These are phyloP conservation scores for Dermochelys coriacea DNA, from an alignment of 2,797 vertebrate species.

Conservation along the genomic window DNA sequence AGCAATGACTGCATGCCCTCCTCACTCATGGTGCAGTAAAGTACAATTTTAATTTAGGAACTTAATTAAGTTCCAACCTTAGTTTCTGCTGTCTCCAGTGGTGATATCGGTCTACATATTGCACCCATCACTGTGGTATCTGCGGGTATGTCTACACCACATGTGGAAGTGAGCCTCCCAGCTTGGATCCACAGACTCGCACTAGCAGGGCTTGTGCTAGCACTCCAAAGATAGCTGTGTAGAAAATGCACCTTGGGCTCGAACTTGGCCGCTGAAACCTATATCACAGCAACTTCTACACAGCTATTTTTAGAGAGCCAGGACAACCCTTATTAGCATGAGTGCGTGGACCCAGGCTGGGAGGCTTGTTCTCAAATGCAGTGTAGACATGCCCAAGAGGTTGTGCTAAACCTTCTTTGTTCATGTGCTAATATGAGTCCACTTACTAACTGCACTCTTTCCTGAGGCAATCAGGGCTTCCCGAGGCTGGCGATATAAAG, in stretches of 20 bases:
- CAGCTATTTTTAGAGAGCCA: background rate
- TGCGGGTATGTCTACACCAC: background rate
- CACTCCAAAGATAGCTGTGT: background rate
- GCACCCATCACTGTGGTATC: background rate
- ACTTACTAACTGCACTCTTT: background rate
- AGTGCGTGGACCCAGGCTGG: background rate
- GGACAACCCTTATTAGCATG: background rate
- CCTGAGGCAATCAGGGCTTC: background rate
- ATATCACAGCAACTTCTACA: background rate
- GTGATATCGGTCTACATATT: background rate
- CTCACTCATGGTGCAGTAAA: background rate
- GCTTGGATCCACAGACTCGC: background rate
- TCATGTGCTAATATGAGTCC: background rate
- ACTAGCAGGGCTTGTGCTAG: background rate
- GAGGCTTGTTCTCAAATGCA: background rate
- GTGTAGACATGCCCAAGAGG: background rate
- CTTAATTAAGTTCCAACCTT: fast-evolving
- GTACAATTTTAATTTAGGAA: background rate
- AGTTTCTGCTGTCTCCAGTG: background rate
- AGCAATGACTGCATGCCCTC: background rate
- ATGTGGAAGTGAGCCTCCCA: background rate
- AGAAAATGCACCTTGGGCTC: background rate
- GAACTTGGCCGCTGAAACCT: background rate
- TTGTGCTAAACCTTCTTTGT: background rate
- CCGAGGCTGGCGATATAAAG: too few species aligned